Percentiles rank a stretch among this genome's conserved stretches.
These are phyloP conservation scores for Microctonus aethiopoides DNA, from an alignment of 2,888 invertebrate species.

Conservation along the genomic window DNA sequence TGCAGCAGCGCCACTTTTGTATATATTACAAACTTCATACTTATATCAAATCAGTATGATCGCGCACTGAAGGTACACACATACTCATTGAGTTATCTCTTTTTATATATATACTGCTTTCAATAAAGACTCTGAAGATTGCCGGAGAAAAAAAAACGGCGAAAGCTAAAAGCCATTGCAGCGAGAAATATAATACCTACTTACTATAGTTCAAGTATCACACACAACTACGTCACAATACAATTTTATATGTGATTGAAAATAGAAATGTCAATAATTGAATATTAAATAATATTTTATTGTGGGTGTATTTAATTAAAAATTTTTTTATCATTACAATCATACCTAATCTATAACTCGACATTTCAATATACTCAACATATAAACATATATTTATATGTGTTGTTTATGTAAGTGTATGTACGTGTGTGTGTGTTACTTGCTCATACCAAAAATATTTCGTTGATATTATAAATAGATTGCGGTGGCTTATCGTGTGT, in stretches of 20 bases:
- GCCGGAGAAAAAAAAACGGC: slow-evolving; percentile 29
- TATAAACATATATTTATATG: no score
- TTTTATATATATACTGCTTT: not conserved
- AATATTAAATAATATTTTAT: not conserved
- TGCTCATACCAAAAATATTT: slow-evolving; percentile 24
- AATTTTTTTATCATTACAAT: not conserved
- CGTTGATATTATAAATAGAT: slow-evolving; percentile 44
- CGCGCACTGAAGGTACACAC: no score
- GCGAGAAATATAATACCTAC: not conserved
- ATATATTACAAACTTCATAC: no score
- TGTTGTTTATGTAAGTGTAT: no score
- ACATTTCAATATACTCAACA: no score
- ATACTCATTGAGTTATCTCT: not conserved
- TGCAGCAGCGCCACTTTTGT: slow-evolving; percentile 4
- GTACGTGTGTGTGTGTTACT: not conserved
- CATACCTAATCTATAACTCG: not conserved
- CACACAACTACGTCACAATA: slow-evolving; percentile 35
- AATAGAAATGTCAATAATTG: not conserved
- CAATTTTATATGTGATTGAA: not conserved
- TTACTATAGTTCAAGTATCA: slow-evolving; percentile 6
- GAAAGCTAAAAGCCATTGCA: slow-evolving; percentile 10
- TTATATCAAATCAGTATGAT: no score
- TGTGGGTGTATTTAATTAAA: not conserved
- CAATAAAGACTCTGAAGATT: slow-evolving; percentile 33
- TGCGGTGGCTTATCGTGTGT: slow-evolving; percentile 41